Evolutionary conservation across 2,113 vertebrate species (phyloP).

Genomic region (Notarius quadriscutis): DNA sequence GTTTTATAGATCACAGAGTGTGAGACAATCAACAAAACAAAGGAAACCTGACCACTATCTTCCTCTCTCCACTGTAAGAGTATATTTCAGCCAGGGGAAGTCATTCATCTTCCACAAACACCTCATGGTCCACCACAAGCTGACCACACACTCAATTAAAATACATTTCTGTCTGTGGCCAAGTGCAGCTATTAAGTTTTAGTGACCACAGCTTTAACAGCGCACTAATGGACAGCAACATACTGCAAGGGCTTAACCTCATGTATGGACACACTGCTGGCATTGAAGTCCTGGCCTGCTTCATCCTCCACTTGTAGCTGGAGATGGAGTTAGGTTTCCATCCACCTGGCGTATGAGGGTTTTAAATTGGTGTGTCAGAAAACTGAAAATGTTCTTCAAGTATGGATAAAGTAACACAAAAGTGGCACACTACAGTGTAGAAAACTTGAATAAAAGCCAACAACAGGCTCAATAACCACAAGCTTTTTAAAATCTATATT

Average conservation of each 20-base stretch:
- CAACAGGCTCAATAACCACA: neutral
- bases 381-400: neutral
- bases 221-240: conserved; percentile 74
- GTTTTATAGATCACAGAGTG: neutral
- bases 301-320: neutral
- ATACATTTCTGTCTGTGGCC: conserved; percentile 71
- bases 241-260: conserved; percentile 67
- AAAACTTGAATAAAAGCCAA: neutral
- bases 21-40: neutral
- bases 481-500: neutral
- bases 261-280: conserved; percentile 31
- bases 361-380: neutral
- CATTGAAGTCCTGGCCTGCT: neutral
- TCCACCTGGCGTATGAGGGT: neutral
- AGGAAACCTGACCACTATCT: neutral
- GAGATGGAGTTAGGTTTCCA: neutral
- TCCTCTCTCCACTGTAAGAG: conserved; percentile 26
- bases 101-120: conserved; percentile 70
- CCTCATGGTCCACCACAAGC: conserved; percentile 68
- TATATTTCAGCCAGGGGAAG: conserved; percentile 56
- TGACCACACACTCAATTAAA: conserved; percentile 73
- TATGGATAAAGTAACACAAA: neutral
- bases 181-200: conserved; percentile 69
- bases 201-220: conserved; percentile 74
- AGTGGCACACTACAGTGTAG: neutral